Evolutionary conservation across 64 coral and sea anemone species (phyloP).

Genomic region (Stichodactyla mertensii): DNA sequence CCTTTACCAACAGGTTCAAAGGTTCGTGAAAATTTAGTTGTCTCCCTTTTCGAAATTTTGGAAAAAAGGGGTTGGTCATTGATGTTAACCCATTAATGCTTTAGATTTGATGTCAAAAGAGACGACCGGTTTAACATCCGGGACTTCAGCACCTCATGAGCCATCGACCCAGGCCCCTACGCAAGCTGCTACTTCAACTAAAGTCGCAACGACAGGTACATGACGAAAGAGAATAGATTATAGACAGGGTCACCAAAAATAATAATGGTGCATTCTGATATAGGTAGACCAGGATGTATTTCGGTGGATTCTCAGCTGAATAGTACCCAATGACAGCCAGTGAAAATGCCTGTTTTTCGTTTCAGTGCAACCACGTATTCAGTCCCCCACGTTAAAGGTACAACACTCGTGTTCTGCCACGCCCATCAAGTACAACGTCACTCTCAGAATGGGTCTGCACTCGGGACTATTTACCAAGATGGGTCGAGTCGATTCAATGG

Average conservation of each 20-base stretch:
- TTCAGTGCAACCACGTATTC: slow-evolving; percentile 7
- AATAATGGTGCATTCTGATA: too few relatives aligned
- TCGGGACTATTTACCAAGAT: slow-evolving; percentile 89
- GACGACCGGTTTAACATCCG: not conserved
- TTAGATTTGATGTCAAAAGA: slow-evolving; percentile 14
- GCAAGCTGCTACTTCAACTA: not conserved
- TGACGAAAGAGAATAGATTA: not conserved
- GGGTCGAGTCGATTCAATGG: slow-evolving; percentile 83
- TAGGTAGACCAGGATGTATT: not conserved
- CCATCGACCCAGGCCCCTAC: not conserved
- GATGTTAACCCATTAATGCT: not conserved
- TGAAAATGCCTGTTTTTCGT: not conserved
- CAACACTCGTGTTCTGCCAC: slow-evolving; percentile 76
- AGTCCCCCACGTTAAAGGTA: slow-evolving; percentile 29
- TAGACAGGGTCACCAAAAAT: too few relatives aligned
- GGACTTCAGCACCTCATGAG: not conserved
- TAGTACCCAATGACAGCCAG: not conserved
- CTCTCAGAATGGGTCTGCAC: slow-evolving; percentile 80
- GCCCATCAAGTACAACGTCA: slow-evolving; percentile 90
- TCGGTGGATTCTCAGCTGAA: not conserved
- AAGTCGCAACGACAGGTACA: not conserved
- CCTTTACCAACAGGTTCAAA: slow-evolving; percentile 56
- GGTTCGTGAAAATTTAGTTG: slow-evolving; percentile 14
- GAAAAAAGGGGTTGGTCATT: not conserved
- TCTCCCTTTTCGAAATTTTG: too few relatives aligned